phyloP scores from a whole-genome alignment of 1,140 invertebrate species.

The Pteromalus puparum region DNA sequence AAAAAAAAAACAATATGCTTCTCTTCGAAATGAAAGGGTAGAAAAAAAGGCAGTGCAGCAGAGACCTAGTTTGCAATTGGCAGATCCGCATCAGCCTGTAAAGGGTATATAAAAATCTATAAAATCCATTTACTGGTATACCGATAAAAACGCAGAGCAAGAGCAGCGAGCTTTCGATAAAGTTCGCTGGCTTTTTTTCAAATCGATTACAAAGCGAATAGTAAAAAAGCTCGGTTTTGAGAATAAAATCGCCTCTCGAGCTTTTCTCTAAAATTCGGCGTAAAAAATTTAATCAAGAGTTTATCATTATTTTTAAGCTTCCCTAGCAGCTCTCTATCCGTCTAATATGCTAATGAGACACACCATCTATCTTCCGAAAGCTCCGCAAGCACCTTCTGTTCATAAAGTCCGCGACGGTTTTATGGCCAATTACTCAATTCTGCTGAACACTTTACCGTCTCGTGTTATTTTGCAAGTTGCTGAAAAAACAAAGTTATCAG shows the following conservation, averaged over 20 bases:
- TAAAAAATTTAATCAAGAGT: too few relatives aligned
- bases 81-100: background rate
- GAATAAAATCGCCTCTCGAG: too few relatives aligned
- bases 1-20: background rate
- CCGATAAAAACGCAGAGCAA: background rate
- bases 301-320: too few relatives aligned
- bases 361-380: background rate
- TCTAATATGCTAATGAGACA: background rate
- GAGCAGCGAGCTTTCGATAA: background rate
- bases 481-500: too few relatives aligned
- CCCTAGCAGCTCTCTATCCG: background rate
- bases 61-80: background rate
- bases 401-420: background rate
- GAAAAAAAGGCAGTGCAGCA: background rate
- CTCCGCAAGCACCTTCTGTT: background rate
- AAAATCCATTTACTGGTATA: background rate
- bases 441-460: background rate
- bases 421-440: background rate
- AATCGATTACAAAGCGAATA: background rate
- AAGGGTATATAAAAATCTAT: background rate
- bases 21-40: background rate
- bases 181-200: background rate
- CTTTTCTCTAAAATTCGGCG: too few relatives aligned
- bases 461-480: too few relatives aligned
- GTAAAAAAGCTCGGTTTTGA: too few relatives aligned